Conservation (phyloP, 2,797 vertebrate species). For the Sebastes variabilis region DNA sequence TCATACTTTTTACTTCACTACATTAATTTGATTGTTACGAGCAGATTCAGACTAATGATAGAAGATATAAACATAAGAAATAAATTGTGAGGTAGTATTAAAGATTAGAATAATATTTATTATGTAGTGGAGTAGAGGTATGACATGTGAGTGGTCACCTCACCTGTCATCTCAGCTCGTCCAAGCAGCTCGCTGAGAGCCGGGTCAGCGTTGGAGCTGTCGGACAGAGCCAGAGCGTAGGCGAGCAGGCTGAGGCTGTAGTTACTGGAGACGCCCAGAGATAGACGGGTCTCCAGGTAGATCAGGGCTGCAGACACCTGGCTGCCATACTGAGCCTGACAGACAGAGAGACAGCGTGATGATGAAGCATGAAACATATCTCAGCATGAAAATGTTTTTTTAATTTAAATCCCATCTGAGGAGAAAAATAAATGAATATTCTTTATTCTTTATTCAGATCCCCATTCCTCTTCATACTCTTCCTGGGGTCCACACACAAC, state of each 20-base stretch:
- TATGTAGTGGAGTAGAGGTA: too few species aligned
- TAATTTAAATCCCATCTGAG: too few species aligned
- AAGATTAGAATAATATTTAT: too few species aligned
- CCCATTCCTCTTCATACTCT: too few species aligned
- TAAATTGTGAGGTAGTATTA: too few species aligned
- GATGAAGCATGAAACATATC: not conserved
- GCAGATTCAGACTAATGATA: not conserved
- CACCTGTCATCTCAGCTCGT: conserved; percentile 84
- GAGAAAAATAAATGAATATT: too few species aligned
- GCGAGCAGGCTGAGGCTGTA: conserved; percentile 88
- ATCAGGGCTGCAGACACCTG: conserved; percentile 69
- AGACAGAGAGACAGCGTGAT: not conserved
- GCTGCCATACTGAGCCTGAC: conserved; percentile 52
- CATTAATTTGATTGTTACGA: not conserved
- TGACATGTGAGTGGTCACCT: not conserved
- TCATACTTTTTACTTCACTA: not conserved
- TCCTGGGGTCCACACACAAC: too few species aligned
- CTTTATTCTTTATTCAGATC: not conserved
- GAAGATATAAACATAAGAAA: not conserved
- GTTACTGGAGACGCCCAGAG: conserved; percentile 83
- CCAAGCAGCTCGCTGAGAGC: conserved; percentile 81
- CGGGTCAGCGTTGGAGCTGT: conserved; percentile 71
- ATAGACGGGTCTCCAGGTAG: conserved; percentile 85
- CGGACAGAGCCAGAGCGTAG: conserved; percentile 84
- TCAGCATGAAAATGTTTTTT: not conserved